phyloP scores from a whole-genome alignment of 2,113 vertebrate species.

The Pluvialis apricaria region DNA sequence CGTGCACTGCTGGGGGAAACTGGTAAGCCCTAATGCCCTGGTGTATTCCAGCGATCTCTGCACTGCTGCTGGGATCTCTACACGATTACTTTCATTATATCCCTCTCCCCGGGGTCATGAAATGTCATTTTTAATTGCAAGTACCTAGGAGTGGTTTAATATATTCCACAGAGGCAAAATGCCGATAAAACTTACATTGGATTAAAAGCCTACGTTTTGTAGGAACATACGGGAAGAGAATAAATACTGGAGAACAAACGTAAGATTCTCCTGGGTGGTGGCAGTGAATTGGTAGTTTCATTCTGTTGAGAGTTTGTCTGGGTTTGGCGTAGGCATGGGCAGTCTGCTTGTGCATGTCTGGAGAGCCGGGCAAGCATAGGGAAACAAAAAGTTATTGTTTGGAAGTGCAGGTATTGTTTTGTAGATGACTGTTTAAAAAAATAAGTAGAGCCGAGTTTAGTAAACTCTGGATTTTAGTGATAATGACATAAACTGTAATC shows the following conservation, averaged over 20 bases:
- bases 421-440: neutral
- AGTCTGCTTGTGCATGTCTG: neutral
- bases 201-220: neutral
- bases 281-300: neutral
- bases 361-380: neutral
- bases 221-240: neutral
- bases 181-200: neutral
- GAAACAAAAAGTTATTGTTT: neutral
- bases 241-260: neutral
- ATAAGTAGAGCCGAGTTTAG: neutral
- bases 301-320: neutral
- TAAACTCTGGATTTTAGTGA: neutral
- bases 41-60: neutral
- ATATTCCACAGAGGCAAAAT: neutral
- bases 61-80: neutral
- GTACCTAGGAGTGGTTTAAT: neutral
- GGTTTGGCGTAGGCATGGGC: neutral
- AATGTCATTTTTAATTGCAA: neutral
- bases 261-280: neutral
- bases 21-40: neutral
- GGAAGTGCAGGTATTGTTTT: neutral
- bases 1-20: fast-evolving
- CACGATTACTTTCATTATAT: neutral
- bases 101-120: neutral
- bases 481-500: neutral